A percentile compares a stretch with the other conserved stretches of the same genome.
Evolutionary conservation across 1,140 invertebrate genomes (phyloP).

Genomic region (Drosophila insularis): DNA sequence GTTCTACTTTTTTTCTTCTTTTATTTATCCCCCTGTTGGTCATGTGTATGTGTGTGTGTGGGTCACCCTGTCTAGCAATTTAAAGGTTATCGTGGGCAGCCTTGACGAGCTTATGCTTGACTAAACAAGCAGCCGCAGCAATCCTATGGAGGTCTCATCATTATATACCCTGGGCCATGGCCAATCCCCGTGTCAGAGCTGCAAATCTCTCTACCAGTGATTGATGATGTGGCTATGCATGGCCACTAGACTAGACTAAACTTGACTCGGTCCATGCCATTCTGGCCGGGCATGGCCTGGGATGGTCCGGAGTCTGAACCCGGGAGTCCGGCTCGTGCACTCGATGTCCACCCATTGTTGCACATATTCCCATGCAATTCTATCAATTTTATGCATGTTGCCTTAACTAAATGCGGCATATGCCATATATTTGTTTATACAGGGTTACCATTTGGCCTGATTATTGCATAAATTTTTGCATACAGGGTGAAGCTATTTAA

Average conservation of each 20-base stretch:
- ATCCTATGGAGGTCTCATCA: conserved; percentile 37
- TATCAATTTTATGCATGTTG: conserved; percentile 8
- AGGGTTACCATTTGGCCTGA: not conserved
- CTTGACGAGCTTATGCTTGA: conserved; percentile 74
- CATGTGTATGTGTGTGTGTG: conserved; percentile 17
- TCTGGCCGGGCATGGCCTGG: not conserved
- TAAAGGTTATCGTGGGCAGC: conserved; percentile 71
- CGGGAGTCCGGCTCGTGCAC: too few species aligned
- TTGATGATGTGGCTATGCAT: conserved; percentile 62
- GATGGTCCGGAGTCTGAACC: not conserved
- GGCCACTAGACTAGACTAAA: not conserved
- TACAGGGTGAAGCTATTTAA: too few species aligned
- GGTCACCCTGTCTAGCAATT: conserved; percentile 60
- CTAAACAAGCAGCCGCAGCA: conserved; percentile 51
- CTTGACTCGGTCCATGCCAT: not conserved
- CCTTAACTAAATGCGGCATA: conserved; percentile 1
- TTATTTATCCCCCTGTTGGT: conserved; percentile 10
- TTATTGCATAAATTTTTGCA: not conserved
- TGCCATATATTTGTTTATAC: not conserved
- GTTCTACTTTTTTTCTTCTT: not conserved
- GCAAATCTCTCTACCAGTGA: conserved; percentile 41
- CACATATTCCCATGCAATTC: conserved; percentile 1
- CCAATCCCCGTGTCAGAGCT: conserved; percentile 16
- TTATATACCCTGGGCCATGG: conserved; percentile 27
- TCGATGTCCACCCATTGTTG: not conserved